phyloP scores from a whole-genome alignment of 2,113 vertebrate species.

The Ovis canadensis region DNA sequence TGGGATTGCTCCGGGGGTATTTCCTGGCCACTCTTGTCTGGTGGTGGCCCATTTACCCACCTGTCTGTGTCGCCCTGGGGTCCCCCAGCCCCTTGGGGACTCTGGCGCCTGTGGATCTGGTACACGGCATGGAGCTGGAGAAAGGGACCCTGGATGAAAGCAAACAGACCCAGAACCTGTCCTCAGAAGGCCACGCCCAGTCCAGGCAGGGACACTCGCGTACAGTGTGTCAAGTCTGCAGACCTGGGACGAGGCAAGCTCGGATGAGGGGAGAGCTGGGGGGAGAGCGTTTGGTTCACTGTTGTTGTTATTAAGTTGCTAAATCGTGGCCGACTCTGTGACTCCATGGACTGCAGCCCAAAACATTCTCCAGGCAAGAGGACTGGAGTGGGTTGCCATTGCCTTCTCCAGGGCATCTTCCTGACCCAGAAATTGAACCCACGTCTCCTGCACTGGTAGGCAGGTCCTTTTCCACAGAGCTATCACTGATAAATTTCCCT shows the following conservation, averaged over 20 bases:
- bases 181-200: neutral
- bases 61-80: neutral
- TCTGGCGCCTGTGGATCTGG: neutral
- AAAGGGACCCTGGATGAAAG: neutral
- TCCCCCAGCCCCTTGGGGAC: neutral
- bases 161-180: neutral
- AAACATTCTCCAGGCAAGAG: neutral
- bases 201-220: neutral
- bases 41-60: neutral
- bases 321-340: accelerated
- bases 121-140: neutral
- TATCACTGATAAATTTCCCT: neutral
- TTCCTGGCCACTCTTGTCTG: neutral
- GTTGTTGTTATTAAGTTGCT: neutral
- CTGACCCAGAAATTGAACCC: neutral
- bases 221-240: neutral
- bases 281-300: neutral
- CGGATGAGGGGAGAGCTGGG: neutral
- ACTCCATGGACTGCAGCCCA: neutral
- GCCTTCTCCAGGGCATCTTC: neutral
- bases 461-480: neutral
- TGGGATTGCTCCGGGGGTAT: too few relatives aligned
- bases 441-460: neutral
- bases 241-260: neutral
- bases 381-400: neutral